A percentile compares a stretch with the other conserved stretches of the same genome.
Conservation (phyloP, 1,140 invertebrate genomes). For the Colletes gigas region DNA sequence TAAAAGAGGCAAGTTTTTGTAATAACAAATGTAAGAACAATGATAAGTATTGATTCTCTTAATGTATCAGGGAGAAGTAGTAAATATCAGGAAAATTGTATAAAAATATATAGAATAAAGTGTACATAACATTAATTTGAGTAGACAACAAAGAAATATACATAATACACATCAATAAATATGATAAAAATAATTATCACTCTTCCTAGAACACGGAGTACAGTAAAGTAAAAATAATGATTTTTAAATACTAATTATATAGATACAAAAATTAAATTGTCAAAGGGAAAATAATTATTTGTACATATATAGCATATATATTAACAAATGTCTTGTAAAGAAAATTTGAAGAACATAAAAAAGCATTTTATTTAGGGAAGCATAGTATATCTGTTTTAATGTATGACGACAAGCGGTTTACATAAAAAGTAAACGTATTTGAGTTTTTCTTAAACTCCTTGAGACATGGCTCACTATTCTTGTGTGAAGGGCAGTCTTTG, state of each 20-base stretch:
- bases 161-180: slow-evolving; percentile 40
- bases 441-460: slow-evolving; percentile 44
- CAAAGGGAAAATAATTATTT: slow-evolving; percentile 57
- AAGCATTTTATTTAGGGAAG: slow-evolving; percentile 58
- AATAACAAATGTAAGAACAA: slow-evolving; percentile 53
- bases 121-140: slow-evolving; percentile 54
- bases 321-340: slow-evolving; percentile 58
- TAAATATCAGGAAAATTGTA: slow-evolving; percentile 67
- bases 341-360: slow-evolving; percentile 46
- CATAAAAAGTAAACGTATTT: slow-evolving; percentile 34
- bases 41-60: slow-evolving; percentile 49
- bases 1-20: slow-evolving; percentile 57
- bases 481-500: slow-evolving; percentile 35
- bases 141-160: slow-evolving; percentile 42
- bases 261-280: slow-evolving; percentile 48
- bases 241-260: slow-evolving; percentile 65
- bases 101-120: slow-evolving; percentile 64
- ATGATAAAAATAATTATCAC: slow-evolving; percentile 53
- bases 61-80: slow-evolving; percentile 48
- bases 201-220: slow-evolving; percentile 56
- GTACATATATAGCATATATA: slow-evolving; percentile 60
- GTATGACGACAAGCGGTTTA: slow-evolving; percentile 40
- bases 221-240: slow-evolving; percentile 58
- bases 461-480: slow-evolving; percentile 24
- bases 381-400: slow-evolving; percentile 50